Base-by-base conservation (phyloP, 92 coral and sea anemone genomes). In the Phenganax subtilis region DNA sequence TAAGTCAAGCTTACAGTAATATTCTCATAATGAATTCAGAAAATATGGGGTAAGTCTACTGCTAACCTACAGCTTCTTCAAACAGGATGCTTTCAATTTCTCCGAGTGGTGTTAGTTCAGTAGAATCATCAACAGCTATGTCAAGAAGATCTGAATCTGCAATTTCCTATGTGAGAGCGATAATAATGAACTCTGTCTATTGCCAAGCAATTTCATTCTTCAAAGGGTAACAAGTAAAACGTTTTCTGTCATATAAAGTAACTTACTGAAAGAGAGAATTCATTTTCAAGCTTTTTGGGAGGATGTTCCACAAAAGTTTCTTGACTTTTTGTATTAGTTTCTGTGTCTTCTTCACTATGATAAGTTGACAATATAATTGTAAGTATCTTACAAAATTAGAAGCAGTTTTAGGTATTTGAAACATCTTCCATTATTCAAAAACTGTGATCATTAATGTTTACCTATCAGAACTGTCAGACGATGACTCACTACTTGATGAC, bases 121-220 rank as follows among this genome's bases (percentile, higher is more conserved):
- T 82, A 69, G 90, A 77, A 20, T 87, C 88, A 73, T 89, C 88
- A 72, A 90, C 80, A 37, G 37, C 75, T 31, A 94, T 54, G 57
- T 92, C 87, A 12, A 94, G 62, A 1, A 80, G 84, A 16, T 91
- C 90, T 55, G 86, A 89, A 12, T 89, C 90, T 59, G 98, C 97
- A 64, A 94, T 91, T 30, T 94, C 97, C 98, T 91, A 20, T 28
- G 79, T 47, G 76, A 44, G 29, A 37, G 47, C 0, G 5, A 37
- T 37, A 37, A 71, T 6, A 78, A 3, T 10, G 59, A 14, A 31
- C 12, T 71, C 3, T 30, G 11, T 10, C 12, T 67, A 14, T 14
- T 75, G 54, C 12, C 8, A 51, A 66, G 12, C 44, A 6, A 57
- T 47, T 12, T 25, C 15, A 67, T 47, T 67, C 7, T 0, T 8